Evolutionary conservation across 2,888 invertebrate species (phyloP).

Genomic region (Erynnis tages): DNA sequence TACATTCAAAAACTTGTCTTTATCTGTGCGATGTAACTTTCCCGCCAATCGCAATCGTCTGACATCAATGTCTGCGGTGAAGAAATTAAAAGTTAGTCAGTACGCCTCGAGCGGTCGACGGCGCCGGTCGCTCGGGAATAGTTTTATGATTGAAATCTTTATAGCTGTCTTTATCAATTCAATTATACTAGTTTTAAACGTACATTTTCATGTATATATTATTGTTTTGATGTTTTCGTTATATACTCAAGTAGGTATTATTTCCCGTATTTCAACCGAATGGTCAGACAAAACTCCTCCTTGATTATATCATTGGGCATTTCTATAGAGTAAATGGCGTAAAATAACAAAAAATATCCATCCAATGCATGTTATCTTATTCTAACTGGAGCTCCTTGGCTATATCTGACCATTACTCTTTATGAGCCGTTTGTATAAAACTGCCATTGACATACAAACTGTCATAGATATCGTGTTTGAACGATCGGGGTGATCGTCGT

Average conservation of each 20-base stretch:
- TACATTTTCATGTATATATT: conserved; percentile 30
- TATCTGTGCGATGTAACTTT: conserved; percentile 74
- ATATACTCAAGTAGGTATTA: too few species aligned
- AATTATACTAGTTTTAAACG: conserved; percentile 23
- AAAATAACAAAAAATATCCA: neutral
- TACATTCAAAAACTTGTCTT: conserved; percentile 56
- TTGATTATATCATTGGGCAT: too few species aligned
- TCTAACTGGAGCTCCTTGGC: conserved; percentile 6
- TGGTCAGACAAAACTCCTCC: too few species aligned
- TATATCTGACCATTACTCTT: conserved; percentile 22
- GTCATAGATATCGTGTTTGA: conserved; percentile 26
- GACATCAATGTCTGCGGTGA: conserved; percentile 71
- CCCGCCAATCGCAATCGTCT: conserved; percentile 71
- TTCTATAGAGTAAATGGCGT: too few species aligned
- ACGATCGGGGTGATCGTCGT: conserved; percentile 18
- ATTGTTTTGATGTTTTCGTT: too few species aligned
- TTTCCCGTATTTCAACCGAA: too few species aligned
- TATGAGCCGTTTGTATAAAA: conserved; percentile 23
- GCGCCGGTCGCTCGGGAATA: conserved; percentile 50
- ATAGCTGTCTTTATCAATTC: conserved; percentile 35
- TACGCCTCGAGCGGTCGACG: conserved; percentile 64
- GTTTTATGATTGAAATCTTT: conserved; percentile 35
- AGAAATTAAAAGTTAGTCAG: conserved; percentile 78
- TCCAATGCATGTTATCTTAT: neutral
- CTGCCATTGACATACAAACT: conserved; percentile 27